A percentile compares a stretch with the other conserved stretches of the same genome.
These are phyloP conservation scores for Euphonia xanthogaster DNA, from an alignment of 2,797 vertebrate species.

Conservation along the genomic window DNA sequence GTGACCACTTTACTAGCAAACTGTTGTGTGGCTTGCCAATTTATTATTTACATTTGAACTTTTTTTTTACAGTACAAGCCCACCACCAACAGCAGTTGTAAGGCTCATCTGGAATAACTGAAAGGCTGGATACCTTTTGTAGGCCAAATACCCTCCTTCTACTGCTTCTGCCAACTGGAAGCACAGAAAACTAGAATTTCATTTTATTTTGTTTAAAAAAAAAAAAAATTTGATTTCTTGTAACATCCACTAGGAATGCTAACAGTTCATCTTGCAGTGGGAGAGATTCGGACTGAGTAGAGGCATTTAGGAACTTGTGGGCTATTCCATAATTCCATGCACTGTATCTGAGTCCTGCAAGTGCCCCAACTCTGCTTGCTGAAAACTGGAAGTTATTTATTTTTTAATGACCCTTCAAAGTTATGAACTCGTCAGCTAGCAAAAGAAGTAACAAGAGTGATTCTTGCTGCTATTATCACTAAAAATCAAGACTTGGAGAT, in stretches of 20 bases:
- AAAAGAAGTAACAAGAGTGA: conserved; percentile 97
- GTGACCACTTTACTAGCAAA: conserved; percentile 68
- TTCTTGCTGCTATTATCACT: conserved; percentile 95
- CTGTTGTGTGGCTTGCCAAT: conserved; percentile 72
- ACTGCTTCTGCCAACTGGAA: conserved; percentile 83
- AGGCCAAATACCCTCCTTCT: conserved; percentile 81
- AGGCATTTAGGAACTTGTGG: conserved; percentile 85
- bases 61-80: conserved; percentile 89
- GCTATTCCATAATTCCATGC: conserved; percentile 79
- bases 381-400: conserved; percentile 95
- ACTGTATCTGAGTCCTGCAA: conserved; percentile 77
- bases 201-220: conserved; percentile 78
- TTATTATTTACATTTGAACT: conserved; percentile 75
- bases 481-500: conserved; percentile 87
- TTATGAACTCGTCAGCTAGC: conserved; percentile 91
- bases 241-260: conserved; percentile 93
- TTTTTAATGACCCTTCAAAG: conserved; percentile 94
- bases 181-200: conserved; percentile 83
- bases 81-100: conserved; percentile 99
- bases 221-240: conserved; percentile 73
- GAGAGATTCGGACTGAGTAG: conserved; percentile 80
- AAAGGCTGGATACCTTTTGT: conserved; percentile 83
- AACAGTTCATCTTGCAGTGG: conserved; percentile 92
- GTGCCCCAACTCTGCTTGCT: conserved; percentile 85
- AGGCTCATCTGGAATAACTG: conserved; percentile 83